Evolutionary conservation across 2,113 vertebrate genomes (phyloP), one percentile per base, ranked within the genome.

Genomic region (Dasyornis broadbenti): DNA sequence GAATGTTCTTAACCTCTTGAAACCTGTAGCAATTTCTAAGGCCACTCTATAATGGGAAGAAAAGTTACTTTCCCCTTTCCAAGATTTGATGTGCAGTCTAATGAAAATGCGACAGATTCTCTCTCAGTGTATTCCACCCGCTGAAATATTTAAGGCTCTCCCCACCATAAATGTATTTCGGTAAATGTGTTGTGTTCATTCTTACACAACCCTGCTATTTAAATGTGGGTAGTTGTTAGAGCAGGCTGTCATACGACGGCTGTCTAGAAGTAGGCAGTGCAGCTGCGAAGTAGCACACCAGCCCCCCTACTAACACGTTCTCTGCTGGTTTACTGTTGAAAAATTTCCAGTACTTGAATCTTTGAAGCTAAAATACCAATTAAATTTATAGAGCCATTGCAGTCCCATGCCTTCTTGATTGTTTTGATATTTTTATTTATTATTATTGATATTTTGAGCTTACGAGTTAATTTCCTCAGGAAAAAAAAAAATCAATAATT

Each of bases 161-260:
- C 40, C 21, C 31, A 69, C 65, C 44, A 33, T 8, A 79, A 68
- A 76, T 64, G 40, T 72, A 90, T 94, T 92, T 94, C 4, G 4
- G 68, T 82, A 89, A 69, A 75, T 20, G 56, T 59, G 64, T 79
- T 94, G 82, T 60, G 56, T 22, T 90, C 28, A 4, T 75, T 94
- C 90, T 95, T 68, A 86, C 71, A 69, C 82, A 95, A 85, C 42
- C 31, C 28, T 47, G 65, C 35, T 44, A 83, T 79, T 82, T 44
- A 82, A 84, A 75, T 5, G 37, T 6, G 35, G 76, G 73, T 70
- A 73, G 83, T 12, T 90, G 57, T 82, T 54, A 54, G 47, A 70
- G 90, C 90, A 91, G 89, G 57, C 64, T 69, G 87, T 83, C 93
- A 82, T 52, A 76, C 4, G 10, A 64, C 8, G 47, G 35, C 35